Evolutionary conservation across 2,113 vertebrate species (phyloP).

Genomic region (Urocitellus parryii): DNA sequence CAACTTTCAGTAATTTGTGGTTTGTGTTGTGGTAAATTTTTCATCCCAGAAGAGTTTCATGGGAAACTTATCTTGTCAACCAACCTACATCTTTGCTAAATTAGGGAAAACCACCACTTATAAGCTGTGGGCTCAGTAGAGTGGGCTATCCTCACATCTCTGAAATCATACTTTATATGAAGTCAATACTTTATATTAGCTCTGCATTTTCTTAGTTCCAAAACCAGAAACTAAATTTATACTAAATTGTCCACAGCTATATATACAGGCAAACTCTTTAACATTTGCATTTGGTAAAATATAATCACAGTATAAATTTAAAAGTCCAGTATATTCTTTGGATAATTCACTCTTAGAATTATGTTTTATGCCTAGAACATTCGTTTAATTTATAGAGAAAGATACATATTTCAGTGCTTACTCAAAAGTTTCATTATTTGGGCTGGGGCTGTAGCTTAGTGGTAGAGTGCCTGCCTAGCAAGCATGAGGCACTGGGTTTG

Average conservation of each 20-base stretch:
- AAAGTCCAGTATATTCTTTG: slow-evolving; percentile 37
- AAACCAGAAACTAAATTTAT: slow-evolving; percentile 1
- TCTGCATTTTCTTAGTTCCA: background rate
- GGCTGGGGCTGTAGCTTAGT: too few relatives aligned
- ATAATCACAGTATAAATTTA: slow-evolving; percentile 7
- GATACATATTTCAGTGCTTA: background rate
- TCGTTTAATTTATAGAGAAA: slow-evolving; percentile 29
- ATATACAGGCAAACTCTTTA: background rate
- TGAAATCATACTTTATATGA: background rate
- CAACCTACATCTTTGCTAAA: background rate
- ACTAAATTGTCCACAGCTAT: background rate
- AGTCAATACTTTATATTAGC: background rate
- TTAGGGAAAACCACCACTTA: background rate
- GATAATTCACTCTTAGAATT: background rate
- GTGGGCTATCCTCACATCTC: background rate
- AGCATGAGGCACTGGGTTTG: too few relatives aligned
- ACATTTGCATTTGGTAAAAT: slow-evolving; percentile 50
- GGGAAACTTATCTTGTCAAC: background rate
- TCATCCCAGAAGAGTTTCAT: background rate
- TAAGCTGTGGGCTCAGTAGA: background rate
- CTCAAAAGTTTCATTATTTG: background rate
- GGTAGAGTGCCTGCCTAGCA: too few relatives aligned
- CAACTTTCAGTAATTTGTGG: background rate
- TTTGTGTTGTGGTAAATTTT: background rate
- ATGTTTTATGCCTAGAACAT: background rate